These are phyloP conservation scores for Chondrilla cf. caribensis DNA, from an alignment of 37 sponge, comb jelly and placozoan species.

Conservation along the genomic window DNA sequence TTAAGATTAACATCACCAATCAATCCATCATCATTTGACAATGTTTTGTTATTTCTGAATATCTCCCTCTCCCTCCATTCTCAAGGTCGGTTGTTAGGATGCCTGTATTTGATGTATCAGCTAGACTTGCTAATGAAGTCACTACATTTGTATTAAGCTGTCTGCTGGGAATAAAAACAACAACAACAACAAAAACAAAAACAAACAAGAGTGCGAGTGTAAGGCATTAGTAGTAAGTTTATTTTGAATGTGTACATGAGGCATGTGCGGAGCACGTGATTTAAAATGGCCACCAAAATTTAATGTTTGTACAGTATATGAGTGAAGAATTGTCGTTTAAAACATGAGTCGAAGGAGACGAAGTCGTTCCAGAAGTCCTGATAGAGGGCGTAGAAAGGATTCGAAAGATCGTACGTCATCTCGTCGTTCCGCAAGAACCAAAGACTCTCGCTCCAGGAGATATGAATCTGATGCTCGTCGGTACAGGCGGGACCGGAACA, in stretches of 20 bases:
- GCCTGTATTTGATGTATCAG: not conserved
- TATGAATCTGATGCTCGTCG: too few species aligned
- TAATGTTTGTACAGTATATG: not conserved
- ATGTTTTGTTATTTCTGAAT: too few species aligned
- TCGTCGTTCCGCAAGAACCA: not conserved
- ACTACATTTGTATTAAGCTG: constrained; percentile 1
- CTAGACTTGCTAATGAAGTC: constrained; percentile 1
- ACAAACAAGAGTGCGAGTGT: not conserved
- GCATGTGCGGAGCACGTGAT: not conserved
- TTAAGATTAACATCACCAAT: too few species aligned
- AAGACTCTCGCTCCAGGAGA: too few species aligned
- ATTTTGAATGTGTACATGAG: not conserved
- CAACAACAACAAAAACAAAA: not conserved
- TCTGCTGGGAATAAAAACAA: not conserved
- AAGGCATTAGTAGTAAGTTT: not conserved
- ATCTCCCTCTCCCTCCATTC: too few species aligned
- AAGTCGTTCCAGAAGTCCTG: not conserved
- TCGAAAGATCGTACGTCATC: not conserved
- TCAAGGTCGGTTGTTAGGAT: not conserved
- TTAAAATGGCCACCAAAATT: not conserved
- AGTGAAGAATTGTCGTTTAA: not conserved
- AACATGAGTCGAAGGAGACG: not conserved
- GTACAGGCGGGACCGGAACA: not conserved
- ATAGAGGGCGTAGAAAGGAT: not conserved
- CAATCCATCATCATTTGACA: too few species aligned